A percentile compares a stretch with the other conserved stretches of the same genome.
These are phyloP conservation scores for Bos javanicus DNA, from an alignment of 2,113 vertebrate species.

Conservation along the genomic window DNA sequence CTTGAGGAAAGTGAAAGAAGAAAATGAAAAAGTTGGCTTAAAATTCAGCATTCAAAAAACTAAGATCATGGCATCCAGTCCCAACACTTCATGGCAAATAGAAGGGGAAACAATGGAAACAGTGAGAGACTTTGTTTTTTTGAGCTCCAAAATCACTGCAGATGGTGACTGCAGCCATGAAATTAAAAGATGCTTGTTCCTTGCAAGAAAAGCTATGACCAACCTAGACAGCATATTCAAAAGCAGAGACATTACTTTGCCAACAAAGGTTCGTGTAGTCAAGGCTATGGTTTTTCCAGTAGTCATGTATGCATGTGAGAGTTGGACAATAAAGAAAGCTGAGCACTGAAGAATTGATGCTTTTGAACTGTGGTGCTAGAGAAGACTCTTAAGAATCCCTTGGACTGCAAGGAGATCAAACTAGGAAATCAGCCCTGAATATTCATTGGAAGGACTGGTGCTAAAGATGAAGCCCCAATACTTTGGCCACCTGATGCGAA, in stretches of 20 bases:
- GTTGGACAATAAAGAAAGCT: background rate
- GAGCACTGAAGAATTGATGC: background rate
- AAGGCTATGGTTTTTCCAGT: background rate
- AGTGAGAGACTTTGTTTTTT: background rate
- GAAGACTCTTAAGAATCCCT: background rate
- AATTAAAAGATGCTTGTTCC: background rate
- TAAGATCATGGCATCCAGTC: background rate
- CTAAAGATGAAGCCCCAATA: background rate
- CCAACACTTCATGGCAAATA: background rate
- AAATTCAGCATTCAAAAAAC: background rate
- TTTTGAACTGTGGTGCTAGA: background rate
- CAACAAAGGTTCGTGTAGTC: background rate
- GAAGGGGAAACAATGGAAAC: background rate
- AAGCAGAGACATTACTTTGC: background rate
- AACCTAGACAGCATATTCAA: background rate
- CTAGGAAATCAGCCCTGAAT: background rate
- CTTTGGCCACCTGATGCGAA: background rate
- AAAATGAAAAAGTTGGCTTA: background rate
- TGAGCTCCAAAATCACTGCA: background rate
- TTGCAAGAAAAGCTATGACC: background rate
- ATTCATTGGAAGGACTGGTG: background rate
- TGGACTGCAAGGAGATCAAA: background rate
- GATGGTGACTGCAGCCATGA: background rate
- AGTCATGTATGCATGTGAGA: background rate
- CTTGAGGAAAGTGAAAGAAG: background rate